Evolutionary conservation across 2,113 vertebrate species (phyloP).

Genomic region (Lasiurus borealis): DNA sequence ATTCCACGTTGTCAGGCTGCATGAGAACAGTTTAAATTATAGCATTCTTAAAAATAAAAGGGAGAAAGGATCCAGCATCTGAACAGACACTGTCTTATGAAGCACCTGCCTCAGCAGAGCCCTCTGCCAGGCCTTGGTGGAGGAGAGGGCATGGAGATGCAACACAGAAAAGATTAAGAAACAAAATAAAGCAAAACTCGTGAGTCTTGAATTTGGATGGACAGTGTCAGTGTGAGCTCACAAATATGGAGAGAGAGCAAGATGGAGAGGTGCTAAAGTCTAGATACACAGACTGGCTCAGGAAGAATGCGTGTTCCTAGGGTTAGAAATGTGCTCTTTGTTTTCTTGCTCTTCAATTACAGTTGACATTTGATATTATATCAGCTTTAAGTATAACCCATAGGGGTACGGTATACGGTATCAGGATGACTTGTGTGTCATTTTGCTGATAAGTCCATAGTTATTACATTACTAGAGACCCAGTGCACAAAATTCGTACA

Average conservation of each 20-base stretch:
- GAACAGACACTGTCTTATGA: not conserved
- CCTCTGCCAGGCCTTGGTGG: not conserved
- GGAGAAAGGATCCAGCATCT: not conserved
- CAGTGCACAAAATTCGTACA: no score
- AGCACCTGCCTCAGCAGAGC: not conserved
- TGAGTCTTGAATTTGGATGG: not conserved
- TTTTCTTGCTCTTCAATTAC: not conserved
- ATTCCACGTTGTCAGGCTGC: not conserved
- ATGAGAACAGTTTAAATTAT: slow-evolving; percentile 62
- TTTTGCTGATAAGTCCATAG: not conserved
- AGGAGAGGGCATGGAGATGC: not conserved
- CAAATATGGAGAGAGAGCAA: not conserved
- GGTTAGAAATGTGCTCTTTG: not conserved
- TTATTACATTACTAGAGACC: not conserved
- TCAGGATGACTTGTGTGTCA: not conserved
- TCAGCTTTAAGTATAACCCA: not conserved
- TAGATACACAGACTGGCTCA: not conserved
- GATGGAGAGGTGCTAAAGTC: not conserved
- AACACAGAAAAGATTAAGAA: not conserved
- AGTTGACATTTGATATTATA: not conserved
- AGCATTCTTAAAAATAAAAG: slow-evolving; percentile 62
- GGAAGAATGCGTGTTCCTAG: not conserved
- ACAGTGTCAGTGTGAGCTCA: not conserved
- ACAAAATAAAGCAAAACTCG: not conserved
- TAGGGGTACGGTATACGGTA: not conserved